A percentile compares a stretch with the other conserved stretches of the same genome.
Conservation (phyloP, 1,140 invertebrate species). For the Nylanderia fulva region DNA sequence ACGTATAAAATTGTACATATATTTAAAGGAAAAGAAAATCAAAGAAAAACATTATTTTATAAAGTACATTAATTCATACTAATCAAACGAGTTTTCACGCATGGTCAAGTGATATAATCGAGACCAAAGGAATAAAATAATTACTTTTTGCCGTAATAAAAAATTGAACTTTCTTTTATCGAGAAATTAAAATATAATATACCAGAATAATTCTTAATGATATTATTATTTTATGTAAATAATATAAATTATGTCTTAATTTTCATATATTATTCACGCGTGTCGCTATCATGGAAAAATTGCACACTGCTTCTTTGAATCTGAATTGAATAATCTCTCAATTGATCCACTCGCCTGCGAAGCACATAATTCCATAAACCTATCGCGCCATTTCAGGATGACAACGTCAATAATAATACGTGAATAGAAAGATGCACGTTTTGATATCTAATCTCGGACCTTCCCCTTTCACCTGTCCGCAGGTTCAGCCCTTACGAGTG, state of each 20-base stretch:
- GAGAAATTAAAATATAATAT: neutral
- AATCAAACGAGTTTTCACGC: neutral
- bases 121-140: neutral
- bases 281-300: neutral
- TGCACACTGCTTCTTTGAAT: neutral
- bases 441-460: constrained; percentile 80
- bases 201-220: neutral
- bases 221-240: neutral
- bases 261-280: neutral
- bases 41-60: neutral
- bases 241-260: neutral
- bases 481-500: constrained; percentile 96
- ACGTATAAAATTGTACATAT: neutral
- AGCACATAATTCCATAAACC: neutral
- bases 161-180: neutral
- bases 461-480: constrained; percentile 83
- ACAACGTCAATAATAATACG: neutral
- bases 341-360: neutral
- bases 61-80: neutral
- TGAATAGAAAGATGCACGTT: constrained; percentile 58
- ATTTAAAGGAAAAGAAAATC: neutral
- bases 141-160: neutral
- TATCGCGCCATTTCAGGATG: constrained; percentile 30
- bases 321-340: neutral
- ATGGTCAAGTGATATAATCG: neutral